These are phyloP conservation scores for Halesus radiatus DNA, from an alignment of 1,140 invertebrate species.

Conservation along the genomic window DNA sequence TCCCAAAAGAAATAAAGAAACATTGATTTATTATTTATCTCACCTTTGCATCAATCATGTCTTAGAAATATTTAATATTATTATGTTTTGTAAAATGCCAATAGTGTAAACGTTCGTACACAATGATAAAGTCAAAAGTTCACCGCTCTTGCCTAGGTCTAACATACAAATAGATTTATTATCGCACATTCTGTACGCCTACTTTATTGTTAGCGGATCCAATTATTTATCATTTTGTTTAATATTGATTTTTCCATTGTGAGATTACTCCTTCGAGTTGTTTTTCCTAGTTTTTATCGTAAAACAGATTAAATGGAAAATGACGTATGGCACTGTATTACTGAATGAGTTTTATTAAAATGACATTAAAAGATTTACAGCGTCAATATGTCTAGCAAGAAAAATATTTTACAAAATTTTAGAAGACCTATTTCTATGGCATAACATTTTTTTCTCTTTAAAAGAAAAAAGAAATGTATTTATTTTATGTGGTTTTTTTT, in stretches of 20 bases:
- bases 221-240: not conserved
- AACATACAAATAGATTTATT: not conserved
- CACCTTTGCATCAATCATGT: not conserved
- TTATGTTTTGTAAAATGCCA: not conserved
- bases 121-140: not conserved
- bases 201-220: not conserved
- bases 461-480: no score
- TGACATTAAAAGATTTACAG: not conserved
- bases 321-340: no score
- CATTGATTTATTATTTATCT: not conserved
- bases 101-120: not conserved
- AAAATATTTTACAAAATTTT: not conserved
- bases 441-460: no score
- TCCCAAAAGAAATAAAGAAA: constrained; percentile 7
- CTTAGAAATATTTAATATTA: constrained; percentile 3
- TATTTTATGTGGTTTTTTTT: no score
- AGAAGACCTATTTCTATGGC: not conserved
- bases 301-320: no score
- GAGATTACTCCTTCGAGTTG: no score
- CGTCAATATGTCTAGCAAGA: not conserved
- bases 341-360: no score
- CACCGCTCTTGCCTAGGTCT: not conserved
- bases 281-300: no score
- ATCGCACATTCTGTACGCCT: not conserved
- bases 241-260: no score